A percentile compares a stretch with the other conserved stretches of the same genome.
Evolutionary conservation across 2,888 invertebrate genomes (phyloP).

Genomic region (Cryptocephalus moraei): DNA sequence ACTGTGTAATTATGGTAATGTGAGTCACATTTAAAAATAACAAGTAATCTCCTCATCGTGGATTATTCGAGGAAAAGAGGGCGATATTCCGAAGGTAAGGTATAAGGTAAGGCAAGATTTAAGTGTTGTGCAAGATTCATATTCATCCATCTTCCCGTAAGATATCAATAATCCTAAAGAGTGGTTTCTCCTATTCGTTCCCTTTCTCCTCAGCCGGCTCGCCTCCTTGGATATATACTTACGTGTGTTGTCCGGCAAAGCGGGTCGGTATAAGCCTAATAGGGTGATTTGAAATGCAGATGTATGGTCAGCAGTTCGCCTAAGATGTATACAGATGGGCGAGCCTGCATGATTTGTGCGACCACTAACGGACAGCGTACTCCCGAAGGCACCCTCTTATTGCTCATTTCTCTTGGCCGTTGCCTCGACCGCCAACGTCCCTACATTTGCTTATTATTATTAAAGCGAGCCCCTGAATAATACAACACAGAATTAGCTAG

Average conservation of each 20-base stretch:
- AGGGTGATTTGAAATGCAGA: slow-evolving; percentile 35
- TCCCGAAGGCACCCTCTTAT: slow-evolving; percentile 15
- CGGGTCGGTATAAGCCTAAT: slow-evolving; percentile 12
- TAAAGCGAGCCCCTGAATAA: slow-evolving; percentile 17
- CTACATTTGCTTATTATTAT: slow-evolving; percentile 12
- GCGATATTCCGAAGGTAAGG: too few relatives aligned
- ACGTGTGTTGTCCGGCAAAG: slow-evolving; percentile 8
- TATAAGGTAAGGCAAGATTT: too few relatives aligned
- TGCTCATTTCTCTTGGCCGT: slow-evolving; percentile 16
- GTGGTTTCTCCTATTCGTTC: too few relatives aligned
- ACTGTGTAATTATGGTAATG: too few relatives aligned
- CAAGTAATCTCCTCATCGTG: too few relatives aligned
- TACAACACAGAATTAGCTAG: slow-evolving; percentile 18
- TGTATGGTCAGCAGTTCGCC: slow-evolving; percentile 29
- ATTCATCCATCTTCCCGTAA: too few relatives aligned
- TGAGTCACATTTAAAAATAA: too few relatives aligned
- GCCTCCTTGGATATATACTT: too few relatives aligned
- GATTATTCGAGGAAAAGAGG: too few relatives aligned
- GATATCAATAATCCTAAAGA: too few relatives aligned
- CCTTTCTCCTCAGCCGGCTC: too few relatives aligned
- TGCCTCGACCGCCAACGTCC: not conserved
- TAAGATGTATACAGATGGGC: slow-evolving; percentile 35
- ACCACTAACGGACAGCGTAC: slow-evolving; percentile 30
- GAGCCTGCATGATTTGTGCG: slow-evolving; percentile 35
- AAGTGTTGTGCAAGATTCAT: too few relatives aligned